These are phyloP conservation scores for Danio kyathit DNA, from an alignment of 2,797 vertebrate genomes.

Conservation along the genomic window DNA sequence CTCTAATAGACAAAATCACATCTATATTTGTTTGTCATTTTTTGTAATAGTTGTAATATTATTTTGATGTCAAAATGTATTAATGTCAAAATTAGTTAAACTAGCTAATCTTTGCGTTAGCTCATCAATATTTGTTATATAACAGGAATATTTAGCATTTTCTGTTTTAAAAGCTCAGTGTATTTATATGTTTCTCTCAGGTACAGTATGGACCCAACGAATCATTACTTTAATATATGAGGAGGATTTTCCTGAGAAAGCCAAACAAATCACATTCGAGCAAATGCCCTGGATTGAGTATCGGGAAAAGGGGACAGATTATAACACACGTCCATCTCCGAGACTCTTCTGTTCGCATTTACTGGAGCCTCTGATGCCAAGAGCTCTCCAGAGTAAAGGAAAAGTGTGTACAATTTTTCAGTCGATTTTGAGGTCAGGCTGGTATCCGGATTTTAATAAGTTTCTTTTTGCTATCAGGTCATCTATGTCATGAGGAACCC, in stretches of 20 bases:
- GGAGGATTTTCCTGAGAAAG: slow-evolving; percentile 47
- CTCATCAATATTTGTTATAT: no score
- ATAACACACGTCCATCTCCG: slow-evolving; percentile 53
- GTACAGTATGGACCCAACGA: slow-evolving; percentile 65
- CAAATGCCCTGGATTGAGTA: slow-evolving; percentile 67
- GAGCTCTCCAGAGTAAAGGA: slow-evolving; percentile 38
- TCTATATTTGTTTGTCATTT: no score
- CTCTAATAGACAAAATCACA: no score
- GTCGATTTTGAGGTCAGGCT: slow-evolving; percentile 42
- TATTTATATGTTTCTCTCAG: slow-evolving; percentile 29
- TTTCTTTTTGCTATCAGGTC: slow-evolving; percentile 48
- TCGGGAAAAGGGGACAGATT: neutral
- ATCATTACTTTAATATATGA: slow-evolving; percentile 63
- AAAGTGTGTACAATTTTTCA: slow-evolving; percentile 45
- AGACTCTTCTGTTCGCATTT: slow-evolving; percentile 67
- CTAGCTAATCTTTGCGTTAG: no score
- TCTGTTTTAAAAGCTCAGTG: no score
- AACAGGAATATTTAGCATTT: no score
- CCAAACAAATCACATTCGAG: neutral
- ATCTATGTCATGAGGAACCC: slow-evolving; percentile 69
- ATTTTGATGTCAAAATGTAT: no score
- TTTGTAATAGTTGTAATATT: no score
- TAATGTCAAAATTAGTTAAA: no score
- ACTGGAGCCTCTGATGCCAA: slow-evolving; percentile 55
- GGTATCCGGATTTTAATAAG: neutral